Conservation (phyloP, 2,888 invertebrate species). For the Pecten maximus region DNA sequence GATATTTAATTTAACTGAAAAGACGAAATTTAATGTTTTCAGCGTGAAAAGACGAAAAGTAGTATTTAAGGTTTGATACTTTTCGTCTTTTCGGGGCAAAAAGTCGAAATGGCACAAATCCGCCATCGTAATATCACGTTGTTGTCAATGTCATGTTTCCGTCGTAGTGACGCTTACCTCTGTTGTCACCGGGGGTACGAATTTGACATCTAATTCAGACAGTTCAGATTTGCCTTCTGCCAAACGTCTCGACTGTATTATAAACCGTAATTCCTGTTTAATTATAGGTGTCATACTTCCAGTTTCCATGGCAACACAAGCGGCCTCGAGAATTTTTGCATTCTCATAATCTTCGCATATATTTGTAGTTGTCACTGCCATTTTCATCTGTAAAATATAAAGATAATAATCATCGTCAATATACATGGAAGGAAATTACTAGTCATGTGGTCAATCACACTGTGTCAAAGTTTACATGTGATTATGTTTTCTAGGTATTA, state of each 20-base stretch:
- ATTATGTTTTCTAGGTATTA: too few relatives aligned
- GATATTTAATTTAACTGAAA: too few relatives aligned
- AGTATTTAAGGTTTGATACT: too few relatives aligned
- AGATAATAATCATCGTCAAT: background rate
- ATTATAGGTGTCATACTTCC: background rate
- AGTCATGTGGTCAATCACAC: too few relatives aligned
- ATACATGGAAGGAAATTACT: too few relatives aligned
- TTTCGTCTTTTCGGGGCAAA: too few relatives aligned
- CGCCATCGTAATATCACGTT: too few relatives aligned
- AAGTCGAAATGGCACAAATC: too few relatives aligned
- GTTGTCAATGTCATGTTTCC: too few relatives aligned
- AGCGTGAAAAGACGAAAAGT: too few relatives aligned
- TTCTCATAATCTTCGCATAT: background rate
- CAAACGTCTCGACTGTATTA: background rate
- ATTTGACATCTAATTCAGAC: background rate
- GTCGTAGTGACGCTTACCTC: conserved; percentile 3
- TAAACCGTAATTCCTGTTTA: background rate
- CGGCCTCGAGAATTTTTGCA: background rate
- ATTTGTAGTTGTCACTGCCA: background rate
- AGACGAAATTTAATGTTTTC: too few relatives aligned
- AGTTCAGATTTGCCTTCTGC: background rate
- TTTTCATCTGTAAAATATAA: background rate
- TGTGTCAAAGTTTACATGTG: too few relatives aligned
- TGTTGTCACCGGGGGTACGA: background rate
- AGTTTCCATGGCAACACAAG: background rate